phyloP scores from a whole-genome alignment of 2,113 vertebrate genomes.

The Halichoerus grypus region DNA sequence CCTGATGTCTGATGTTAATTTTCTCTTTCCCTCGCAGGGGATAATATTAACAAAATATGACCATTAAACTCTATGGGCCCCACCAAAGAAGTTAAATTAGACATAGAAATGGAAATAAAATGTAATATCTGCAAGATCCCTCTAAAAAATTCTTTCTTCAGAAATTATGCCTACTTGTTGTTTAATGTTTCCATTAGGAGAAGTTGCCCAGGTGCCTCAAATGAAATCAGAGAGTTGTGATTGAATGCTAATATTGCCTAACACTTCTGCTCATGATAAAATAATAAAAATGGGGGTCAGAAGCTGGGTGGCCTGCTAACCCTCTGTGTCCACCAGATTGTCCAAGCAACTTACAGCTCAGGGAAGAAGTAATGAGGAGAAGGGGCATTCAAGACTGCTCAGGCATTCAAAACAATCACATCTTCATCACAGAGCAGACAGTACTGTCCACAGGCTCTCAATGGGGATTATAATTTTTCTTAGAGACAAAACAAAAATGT shows the following conservation, averaged over 20 bases:
- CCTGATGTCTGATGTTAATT: background rate
- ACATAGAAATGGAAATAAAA: background rate
- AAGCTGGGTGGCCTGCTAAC: background rate
- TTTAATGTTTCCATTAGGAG: conserved; percentile 1
- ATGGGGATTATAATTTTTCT: background rate
- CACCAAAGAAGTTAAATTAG: conserved; percentile 20
- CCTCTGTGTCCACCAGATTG: background rate
- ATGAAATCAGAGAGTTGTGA: background rate
- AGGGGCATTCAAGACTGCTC: background rate
- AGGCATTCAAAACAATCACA: background rate
- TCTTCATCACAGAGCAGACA: background rate
- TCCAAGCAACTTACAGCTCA: background rate
- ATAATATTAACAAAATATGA: conserved; percentile 41
- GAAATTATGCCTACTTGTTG: conserved; percentile 11
- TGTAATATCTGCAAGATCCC: background rate
- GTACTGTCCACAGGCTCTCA: background rate
- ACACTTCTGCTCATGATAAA: conserved; percentile 2
- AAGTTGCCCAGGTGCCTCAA: background rate
- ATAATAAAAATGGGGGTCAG: background rate
- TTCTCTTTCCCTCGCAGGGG: background rate
- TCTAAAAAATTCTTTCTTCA: background rate
- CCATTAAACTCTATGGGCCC: background rate
- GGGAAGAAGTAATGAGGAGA: background rate
- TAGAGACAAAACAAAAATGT: background rate
- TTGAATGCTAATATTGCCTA: background rate